Conservation (phyloP, 2,888 invertebrate genomes). For the Scotopteryx bipunctaria region DNA sequence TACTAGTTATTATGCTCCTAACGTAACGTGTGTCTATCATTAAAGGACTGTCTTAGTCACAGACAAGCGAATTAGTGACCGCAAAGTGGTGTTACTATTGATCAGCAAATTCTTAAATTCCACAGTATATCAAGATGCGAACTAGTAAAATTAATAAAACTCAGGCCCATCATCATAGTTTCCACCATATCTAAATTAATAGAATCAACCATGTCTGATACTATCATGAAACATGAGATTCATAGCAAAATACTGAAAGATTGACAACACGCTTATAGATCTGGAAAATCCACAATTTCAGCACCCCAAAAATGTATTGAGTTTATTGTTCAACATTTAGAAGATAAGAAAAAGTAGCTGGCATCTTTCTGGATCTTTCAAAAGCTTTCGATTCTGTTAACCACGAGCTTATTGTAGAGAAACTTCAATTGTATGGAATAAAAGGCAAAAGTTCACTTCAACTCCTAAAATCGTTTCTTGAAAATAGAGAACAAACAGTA, state of each 20-base stretch:
- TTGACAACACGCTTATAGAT: conserved; percentile 1
- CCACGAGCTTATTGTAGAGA: not conserved
- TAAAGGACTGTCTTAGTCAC: too few relatives aligned
- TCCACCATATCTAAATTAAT: not conserved
- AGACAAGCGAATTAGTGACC: too few relatives aligned
- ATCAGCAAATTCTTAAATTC: not conserved
- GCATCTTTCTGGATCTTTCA: not conserved
- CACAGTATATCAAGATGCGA: not conserved
- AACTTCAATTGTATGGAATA: not conserved
- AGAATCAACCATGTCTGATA: not conserved
- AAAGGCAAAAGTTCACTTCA: not conserved
- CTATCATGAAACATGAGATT: not conserved
- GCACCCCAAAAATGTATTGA: not conserved
- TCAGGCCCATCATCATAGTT: not conserved
- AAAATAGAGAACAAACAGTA: not conserved
- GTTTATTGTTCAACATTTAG: not conserved
- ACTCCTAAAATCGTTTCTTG: not conserved
- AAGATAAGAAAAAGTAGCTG: not conserved
- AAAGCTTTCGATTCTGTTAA: conserved; percentile 1
- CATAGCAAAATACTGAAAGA: not conserved
- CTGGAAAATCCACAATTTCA: not conserved
- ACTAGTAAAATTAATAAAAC: not conserved
- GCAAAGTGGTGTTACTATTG: too few relatives aligned
- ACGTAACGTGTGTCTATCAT: too few relatives aligned
- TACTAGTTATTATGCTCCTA: too few relatives aligned